These are phyloP conservation scores for Brevimyrus niger DNA, from an alignment of 2,113 vertebrate genomes.

Conservation along the genomic window DNA sequence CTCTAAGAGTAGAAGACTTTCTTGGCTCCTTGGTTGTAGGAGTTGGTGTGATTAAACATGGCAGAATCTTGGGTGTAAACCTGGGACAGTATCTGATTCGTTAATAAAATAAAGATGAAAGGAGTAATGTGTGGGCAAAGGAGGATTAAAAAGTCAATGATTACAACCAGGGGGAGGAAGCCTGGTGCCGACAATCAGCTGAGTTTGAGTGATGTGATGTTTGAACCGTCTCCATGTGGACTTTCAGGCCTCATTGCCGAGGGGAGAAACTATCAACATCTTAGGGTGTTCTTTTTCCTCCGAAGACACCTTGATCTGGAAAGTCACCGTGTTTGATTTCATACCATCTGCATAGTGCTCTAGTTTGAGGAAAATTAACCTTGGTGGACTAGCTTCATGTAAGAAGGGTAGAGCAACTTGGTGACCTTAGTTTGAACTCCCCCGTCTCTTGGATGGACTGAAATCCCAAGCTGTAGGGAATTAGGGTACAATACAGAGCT, in stretches of 20 bases:
- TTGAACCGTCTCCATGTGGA: not conserved
- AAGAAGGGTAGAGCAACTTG: not conserved
- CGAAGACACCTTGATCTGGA: not conserved
- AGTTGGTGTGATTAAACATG: not conserved
- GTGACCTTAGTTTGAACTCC: constrained; percentile 3
- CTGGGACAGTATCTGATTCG: not conserved
- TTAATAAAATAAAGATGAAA: not conserved
- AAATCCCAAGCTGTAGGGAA: not conserved
- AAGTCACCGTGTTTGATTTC: not conserved
- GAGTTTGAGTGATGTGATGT: not conserved
- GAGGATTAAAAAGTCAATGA: not conserved
- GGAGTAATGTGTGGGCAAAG: not conserved
- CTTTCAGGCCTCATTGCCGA: not conserved
- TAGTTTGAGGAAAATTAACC: not conserved
- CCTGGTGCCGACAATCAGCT: not conserved
- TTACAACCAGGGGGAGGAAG: not conserved
- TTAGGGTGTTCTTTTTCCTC: not conserved
- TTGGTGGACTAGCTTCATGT: not conserved
- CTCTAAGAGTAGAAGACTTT: not conserved
- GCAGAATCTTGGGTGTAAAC: not conserved
- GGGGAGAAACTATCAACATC: not conserved
- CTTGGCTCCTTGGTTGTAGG: not conserved
- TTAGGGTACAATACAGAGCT: not conserved
- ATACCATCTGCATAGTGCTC: not conserved
- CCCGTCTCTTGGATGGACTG: not conserved